Evolutionary conservation across 2,888 invertebrate species (phyloP).

Genomic region (Acrocyrtus sp.): DNA sequence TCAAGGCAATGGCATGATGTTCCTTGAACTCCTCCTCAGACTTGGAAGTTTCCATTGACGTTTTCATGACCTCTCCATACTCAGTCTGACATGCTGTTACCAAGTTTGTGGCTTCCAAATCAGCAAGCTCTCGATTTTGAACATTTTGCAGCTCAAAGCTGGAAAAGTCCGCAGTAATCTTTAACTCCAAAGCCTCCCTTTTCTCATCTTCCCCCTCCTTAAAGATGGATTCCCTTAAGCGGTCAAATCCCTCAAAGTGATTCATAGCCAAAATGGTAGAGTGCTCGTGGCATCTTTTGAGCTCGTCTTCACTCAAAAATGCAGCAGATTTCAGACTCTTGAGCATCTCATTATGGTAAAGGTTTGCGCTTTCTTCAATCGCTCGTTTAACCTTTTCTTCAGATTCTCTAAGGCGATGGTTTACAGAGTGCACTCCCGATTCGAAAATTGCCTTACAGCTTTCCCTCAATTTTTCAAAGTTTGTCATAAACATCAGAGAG

Average conservation of each 20-base stretch:
- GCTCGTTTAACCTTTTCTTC: conserved; percentile 1
- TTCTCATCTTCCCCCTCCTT: neutral
- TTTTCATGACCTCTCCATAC: conserved; percentile 18
- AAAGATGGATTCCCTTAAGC: neutral
- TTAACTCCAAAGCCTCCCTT: neutral
- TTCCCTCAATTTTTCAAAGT: neutral
- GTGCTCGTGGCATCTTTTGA: neutral
- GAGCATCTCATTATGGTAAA: conserved; percentile 23
- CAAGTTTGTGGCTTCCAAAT: conserved; percentile 12
- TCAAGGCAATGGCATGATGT: neutral
- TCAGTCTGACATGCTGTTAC: conserved; percentile 8
- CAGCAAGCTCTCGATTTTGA: neutral
- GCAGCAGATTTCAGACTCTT: neutral
- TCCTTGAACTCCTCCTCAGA: conserved; percentile 8
- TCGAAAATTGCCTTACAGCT: too few species aligned
- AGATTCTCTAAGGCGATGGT: neutral
- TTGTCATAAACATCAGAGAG: neutral
- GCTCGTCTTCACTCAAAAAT: neutral
- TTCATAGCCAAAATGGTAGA: neutral
- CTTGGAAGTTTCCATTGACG: neutral
- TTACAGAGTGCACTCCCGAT: too few species aligned
- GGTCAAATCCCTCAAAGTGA: neutral
- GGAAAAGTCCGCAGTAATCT: neutral
- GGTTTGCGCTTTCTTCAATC: neutral
- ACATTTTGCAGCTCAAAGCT: conserved; percentile 7